Percentiles rank a stretch among this genome's conserved stretches.
phyloP scores from a whole-genome alignment of 37 sponge, comb jelly and placozoan species.

The Oscarella lobularis region DNA sequence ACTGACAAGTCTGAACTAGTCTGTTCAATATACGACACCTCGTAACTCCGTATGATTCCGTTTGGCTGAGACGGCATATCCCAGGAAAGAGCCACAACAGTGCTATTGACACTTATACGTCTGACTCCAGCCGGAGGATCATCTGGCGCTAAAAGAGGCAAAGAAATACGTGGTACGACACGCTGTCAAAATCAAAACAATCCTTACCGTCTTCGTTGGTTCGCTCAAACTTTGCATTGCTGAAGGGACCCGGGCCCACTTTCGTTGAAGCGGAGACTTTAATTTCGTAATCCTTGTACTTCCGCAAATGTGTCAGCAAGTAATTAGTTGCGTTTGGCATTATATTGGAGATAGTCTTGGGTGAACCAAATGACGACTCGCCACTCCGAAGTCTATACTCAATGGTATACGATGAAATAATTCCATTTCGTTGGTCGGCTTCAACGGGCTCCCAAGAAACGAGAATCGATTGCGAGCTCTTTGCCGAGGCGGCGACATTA shows the following conservation, averaged over 20 bases:
- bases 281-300: background rate
- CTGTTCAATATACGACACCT: conserved; percentile 13
- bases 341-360: background rate
- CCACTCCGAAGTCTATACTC: background rate
- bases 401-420: background rate
- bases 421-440: background rate
- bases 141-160: background rate
- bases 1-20: conserved; percentile 6
- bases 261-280: background rate
- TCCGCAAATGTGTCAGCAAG: background rate
- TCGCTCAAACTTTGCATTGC: background rate
- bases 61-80: conserved; percentile 15
- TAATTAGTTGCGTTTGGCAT: background rate
- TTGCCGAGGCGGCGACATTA: background rate
- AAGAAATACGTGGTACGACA: too few species aligned
- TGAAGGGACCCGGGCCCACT: background rate
- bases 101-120: too few species aligned
- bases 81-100: background rate
- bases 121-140: background rate
- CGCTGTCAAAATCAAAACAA: too few species aligned
- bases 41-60: conserved; percentile 37
- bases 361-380: too few species aligned
- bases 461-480: background rate
- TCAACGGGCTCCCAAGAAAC: background rate
- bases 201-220: background rate